phyloP scores from a whole-genome alignment of 2,113 vertebrate genomes.

The Prochilodus magdalenae region DNA sequence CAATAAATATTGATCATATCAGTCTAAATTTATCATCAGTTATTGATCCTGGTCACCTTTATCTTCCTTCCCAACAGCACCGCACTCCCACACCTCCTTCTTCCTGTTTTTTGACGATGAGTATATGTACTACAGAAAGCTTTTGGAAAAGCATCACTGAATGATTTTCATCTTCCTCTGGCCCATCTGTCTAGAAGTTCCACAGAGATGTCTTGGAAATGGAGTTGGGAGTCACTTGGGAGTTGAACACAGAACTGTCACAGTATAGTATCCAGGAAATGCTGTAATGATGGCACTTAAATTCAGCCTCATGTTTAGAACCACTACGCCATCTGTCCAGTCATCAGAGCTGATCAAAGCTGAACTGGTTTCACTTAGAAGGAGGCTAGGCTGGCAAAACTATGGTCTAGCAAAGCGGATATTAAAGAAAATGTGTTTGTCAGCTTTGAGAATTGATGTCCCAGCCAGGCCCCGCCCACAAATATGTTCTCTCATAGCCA shows the following conservation, averaged over 20 bases:
- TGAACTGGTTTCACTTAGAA: neutral
- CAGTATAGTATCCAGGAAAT: neutral
- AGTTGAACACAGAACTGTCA: neutral
- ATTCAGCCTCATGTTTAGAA: neutral
- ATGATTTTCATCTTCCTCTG: neutral
- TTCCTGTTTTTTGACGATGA: no score
- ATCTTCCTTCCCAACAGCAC: no score
- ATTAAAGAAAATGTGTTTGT: neutral
- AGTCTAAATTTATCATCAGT: no score
- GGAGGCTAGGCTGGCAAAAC: neutral
- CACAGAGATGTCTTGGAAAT: neutral
- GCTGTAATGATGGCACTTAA: neutral
- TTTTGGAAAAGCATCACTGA: neutral
- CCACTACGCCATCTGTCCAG: neutral
- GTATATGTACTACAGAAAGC: neutral
- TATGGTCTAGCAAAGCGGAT: neutral
- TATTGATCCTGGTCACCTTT: no score
- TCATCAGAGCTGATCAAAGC: neutral
- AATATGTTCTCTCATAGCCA: no score
- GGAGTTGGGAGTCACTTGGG: neutral
- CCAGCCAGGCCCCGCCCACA: neutral
- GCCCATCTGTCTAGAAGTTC: neutral
- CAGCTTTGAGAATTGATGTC: neutral
- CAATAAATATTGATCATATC: no score
- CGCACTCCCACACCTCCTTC: no score